A percentile compares a stretch with the other conserved stretches of the same genome.
Evolutionary conservation across 1,140 invertebrate species (phyloP).

Genomic region (Trachymyrmex septentrionalis): DNA sequence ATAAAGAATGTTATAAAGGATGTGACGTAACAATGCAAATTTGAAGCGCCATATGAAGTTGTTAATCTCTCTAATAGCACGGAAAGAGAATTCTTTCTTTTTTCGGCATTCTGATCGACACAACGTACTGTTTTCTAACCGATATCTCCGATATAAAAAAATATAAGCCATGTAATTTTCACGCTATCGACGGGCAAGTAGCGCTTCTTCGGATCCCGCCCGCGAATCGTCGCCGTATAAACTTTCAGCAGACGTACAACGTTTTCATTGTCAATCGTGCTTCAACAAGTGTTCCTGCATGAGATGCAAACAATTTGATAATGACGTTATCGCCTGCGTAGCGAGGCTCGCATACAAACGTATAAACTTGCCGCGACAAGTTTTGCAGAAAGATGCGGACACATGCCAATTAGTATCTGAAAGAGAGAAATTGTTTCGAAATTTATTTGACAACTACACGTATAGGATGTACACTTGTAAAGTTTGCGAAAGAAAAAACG

Average conservation of each 20-base stretch:
- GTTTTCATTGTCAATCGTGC: slow-evolving; percentile 61
- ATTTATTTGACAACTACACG: background rate
- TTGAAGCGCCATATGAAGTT: background rate
- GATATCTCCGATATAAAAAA: slow-evolving; percentile 17
- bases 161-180: slow-evolving; percentile 44
- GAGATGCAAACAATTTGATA: slow-evolving; percentile 65
- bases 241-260: slow-evolving; percentile 41
- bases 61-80: slow-evolving; percentile 23
- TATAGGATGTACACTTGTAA: background rate
- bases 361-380: background rate
- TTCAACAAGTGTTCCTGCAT: slow-evolving; percentile 67
- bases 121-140: slow-evolving; percentile 18
- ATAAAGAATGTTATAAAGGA: background rate
- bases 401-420: slow-evolving; percentile 5
- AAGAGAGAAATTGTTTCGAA: slow-evolving; percentile 5
- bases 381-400: slow-evolving; percentile 7
- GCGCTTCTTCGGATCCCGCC: slow-evolving; percentile 4
- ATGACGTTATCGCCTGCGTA: slow-evolving; percentile 26
- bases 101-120: background rate
- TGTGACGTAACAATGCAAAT: background rate
- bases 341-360: background rate
- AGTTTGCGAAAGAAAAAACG: background rate
- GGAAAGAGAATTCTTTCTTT: background rate
- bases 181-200: slow-evolving; percentile 50
- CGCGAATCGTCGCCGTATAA: slow-evolving; percentile 2